Percentiles rank a stretch among this genome's conserved stretches.
Evolutionary conservation across 2,797 vertebrate species (phyloP).

Genomic region (Zalophus californianus): DNA sequence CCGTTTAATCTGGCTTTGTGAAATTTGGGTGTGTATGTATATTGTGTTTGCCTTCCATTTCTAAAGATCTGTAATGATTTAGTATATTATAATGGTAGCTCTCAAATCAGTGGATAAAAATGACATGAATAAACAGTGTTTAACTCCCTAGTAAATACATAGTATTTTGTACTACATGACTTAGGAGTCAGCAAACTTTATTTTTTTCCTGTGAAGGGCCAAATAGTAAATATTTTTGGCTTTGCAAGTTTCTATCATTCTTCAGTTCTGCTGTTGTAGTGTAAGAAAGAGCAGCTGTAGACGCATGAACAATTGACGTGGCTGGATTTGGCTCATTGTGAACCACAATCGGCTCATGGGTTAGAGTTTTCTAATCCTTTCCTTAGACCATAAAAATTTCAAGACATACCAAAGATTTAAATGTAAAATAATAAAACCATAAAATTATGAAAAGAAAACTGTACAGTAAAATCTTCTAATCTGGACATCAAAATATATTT

Average conservation of each 20-base stretch:
- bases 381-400: background rate
- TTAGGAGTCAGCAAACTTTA: background rate
- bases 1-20: background rate
- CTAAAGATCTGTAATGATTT: background rate
- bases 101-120: background rate
- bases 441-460: conserved; percentile 63
- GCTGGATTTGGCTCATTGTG: background rate
- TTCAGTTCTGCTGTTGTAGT: background rate
- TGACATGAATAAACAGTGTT: background rate
- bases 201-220: background rate
- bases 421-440: conserved; percentile 36
- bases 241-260: background rate
- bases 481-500: conserved; percentile 19
- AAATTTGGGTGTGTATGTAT: background rate
- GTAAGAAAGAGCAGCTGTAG: background rate
- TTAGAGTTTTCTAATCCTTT: background rate
- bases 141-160: background rate
- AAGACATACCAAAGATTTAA: background rate
- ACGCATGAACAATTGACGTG: background rate
- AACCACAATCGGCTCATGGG: background rate
- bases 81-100: background rate
- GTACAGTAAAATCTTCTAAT: conserved; percentile 11
- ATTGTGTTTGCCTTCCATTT: background rate
- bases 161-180: background rate
- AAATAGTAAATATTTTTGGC: background rate